Percentiles rank a stretch among this genome's conserved stretches.
Evolutionary conservation across 2,113 vertebrate genomes (phyloP).

Genomic region (Laterallus jamaicensis): DNA sequence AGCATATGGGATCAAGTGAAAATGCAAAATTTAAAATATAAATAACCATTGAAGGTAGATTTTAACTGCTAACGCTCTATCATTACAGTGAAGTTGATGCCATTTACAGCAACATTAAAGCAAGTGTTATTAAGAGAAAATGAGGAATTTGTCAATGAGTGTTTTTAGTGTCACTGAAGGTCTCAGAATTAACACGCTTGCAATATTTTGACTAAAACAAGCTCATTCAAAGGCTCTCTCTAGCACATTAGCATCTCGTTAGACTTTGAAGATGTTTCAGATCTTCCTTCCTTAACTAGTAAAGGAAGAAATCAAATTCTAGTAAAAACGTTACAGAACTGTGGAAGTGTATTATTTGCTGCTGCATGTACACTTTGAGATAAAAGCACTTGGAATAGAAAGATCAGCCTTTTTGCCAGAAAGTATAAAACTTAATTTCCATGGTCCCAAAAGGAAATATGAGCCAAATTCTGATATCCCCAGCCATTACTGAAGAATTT

Average conservation of each 20-base stretch:
- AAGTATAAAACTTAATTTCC: constrained; percentile 25
- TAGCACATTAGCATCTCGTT: not conserved
- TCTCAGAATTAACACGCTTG: constrained; percentile 15
- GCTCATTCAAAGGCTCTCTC: constrained; percentile 16
- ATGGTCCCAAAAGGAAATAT: not conserved
- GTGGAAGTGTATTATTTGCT: not conserved
- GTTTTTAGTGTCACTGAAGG: constrained; percentile 17
- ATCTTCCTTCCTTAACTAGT: not conserved
- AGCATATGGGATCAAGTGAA: constrained; percentile 38
- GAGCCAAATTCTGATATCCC: not conserved
- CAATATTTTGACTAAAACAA: constrained; percentile 41
- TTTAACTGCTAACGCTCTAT: not conserved
- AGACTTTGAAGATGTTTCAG: not conserved
- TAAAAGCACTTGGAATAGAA: not conserved
- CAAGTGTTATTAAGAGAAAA: constrained; percentile 43
- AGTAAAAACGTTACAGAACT: not conserved
- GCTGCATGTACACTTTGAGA: not conserved
- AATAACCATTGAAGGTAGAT: not conserved
- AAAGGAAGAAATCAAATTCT: not conserved
- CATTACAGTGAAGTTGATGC: not conserved
- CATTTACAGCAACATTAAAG: constrained; percentile 30
- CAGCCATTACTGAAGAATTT: not conserved
- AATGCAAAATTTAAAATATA: not conserved
- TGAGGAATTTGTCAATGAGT: constrained; percentile 34
- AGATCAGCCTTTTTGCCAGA: not conserved